Evolutionary conservation across 2,888 invertebrate genomes (phyloP).

Genomic region (Congeria kusceri): DNA sequence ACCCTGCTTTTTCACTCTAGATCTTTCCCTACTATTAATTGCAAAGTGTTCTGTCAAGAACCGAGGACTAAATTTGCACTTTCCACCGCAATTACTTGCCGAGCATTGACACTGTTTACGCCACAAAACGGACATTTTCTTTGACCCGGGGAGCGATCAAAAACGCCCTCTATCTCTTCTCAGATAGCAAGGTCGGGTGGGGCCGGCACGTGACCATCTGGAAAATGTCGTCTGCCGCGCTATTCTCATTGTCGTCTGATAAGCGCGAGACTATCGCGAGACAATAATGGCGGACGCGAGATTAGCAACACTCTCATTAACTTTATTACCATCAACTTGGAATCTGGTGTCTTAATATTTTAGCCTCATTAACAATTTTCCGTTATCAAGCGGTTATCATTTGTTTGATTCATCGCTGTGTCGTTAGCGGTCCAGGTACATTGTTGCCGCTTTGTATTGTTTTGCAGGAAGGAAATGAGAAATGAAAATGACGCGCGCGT

Average conservation of each 20-base stretch:
- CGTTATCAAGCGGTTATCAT: background rate
- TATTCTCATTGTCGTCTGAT: conserved; percentile 5
- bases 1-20: no score
- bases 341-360: conserved; percentile 1
- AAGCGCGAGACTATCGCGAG: background rate
- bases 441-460: background rate
- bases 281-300: conserved; percentile 1
- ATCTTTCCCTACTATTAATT: no score
- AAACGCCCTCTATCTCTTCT: background rate
- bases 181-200: conserved; percentile 7
- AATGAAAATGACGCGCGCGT: no score
- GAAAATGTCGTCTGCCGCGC: background rate
- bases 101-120: no score
- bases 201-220: background rate
- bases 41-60: no score
- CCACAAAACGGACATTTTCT: no score
- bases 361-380: conserved; percentile 7
- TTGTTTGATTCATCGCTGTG: conserved; percentile 1
- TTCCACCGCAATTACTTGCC: no score
- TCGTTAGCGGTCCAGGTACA: background rate
- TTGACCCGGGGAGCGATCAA: no score
- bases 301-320: conserved; percentile 13
- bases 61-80: no score
- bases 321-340: conserved; percentile 1
- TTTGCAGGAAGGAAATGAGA: background rate